Base-by-base conservation (phyloP, 2,113 vertebrate genomes). In the Rhinolophus ferrumequinum region DNA sequence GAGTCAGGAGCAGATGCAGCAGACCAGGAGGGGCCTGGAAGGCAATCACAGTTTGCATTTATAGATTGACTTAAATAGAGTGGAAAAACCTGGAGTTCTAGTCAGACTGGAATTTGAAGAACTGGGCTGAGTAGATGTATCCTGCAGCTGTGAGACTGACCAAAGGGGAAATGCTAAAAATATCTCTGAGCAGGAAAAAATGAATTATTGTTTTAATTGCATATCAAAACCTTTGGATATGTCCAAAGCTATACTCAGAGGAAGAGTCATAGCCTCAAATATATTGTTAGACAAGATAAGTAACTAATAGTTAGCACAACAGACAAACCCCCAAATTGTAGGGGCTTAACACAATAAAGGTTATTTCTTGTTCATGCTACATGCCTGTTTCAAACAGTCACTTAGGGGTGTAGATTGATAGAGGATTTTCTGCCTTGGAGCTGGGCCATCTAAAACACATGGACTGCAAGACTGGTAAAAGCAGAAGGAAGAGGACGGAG, bases 171-270 rank as follows among this genome's bases (percentile, higher is more conserved):
- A 16, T 64, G 13, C 26, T 41, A 69, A 11, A 18, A 12, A 5
- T 41, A 44, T 70, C 21, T 80, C 54, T 47, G 54, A 76, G 24
- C 38, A 64, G 6, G 15, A 19, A 15, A 41, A 58, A 58, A 30
- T 14, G 5, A 64, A 81, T 76, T 22, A 70, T 79, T 41, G 70
- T 87, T 92, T 89, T 73, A 90, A 54, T 67, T 94, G 60, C 30
- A 19, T 28, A 84, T 44, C 24, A 72, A 84, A 93, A 91, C 8
- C 28, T 88, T 69, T 92, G 35, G 41, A 11, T 89, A 69, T 69
- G 12, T 93, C 81, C 94, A 96, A 96, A 85, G 85, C 92, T 94
- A 22, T 75, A 90, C 44, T 94, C 58, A 84, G 41, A 93, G 95
- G 95, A 79, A 94, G 50, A 93, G 54, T 88, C 67, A 88, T 93